Percentiles rank a stretch among this genome's conserved stretches.
phyloP scores from a whole-genome alignment of 2,888 invertebrate species.

The Aproaerema taeniolella region DNA sequence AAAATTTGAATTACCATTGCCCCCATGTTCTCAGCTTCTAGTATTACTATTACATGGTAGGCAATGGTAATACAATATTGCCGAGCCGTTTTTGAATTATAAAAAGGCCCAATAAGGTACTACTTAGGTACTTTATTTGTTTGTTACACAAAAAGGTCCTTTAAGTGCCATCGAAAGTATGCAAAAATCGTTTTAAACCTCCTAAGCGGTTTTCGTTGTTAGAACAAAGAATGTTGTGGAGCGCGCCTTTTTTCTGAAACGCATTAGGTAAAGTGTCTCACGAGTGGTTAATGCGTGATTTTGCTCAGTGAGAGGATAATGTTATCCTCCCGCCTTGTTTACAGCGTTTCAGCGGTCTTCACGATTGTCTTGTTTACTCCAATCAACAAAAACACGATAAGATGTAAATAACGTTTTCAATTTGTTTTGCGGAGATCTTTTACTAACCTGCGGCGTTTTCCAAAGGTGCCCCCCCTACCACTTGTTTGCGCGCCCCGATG shows the following conservation, averaged over 20 bases:
- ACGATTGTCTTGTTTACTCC: conserved; percentile 21
- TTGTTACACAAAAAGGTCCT: too few relatives aligned
- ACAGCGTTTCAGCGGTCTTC: conserved; percentile 16
- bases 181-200: too few relatives aligned
- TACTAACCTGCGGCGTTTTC: background rate
- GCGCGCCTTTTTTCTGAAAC: conserved; percentile 12
- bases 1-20: too few relatives aligned
- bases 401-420: conserved; percentile 5
- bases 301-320: conserved; percentile 31
- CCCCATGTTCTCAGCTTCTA: too few relatives aligned
- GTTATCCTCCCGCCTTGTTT: conserved; percentile 5
- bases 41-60: too few relatives aligned
- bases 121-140: too few relatives aligned
- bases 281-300: conserved; percentile 33
- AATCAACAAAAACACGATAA: conserved; percentile 23
- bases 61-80: too few relatives aligned
- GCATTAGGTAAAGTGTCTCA: conserved; percentile 31
- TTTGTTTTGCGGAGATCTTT: background rate
- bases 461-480: too few relatives aligned
- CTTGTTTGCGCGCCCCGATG: too few relatives aligned
- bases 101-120: too few relatives aligned
- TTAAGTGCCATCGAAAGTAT: too few relatives aligned
- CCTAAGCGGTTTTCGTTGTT: conserved; percentile 3
- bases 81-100: too few relatives aligned
- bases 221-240: background rate